Evolutionary conservation across 2,888 invertebrate genomes (phyloP), one percentile per base, ranked within the genome.

Genomic region (Tolmerus cingulatus): DNA sequence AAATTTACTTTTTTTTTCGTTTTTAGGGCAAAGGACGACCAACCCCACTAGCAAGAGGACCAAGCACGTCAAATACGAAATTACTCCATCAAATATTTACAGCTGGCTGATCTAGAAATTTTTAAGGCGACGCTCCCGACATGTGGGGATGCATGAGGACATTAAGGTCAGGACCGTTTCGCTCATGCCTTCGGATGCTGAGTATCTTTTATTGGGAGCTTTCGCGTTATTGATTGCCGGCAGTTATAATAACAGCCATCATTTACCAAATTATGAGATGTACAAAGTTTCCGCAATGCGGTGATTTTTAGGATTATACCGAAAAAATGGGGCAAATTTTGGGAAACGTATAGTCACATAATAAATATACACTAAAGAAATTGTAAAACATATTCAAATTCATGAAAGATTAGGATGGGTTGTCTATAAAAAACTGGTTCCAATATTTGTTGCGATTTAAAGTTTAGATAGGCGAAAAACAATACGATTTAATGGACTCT

Each of bases 41-140:
- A 27, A 66, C 66, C 66, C 19, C 66, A 77, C 77, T 76, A 16
- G 79, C 12, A 40, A 40, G 40, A 34, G 23, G 66, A 14, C 8
- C 81, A 74, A 43, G 66, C 51, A 86, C 46, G 89, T 86, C 85
- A 84, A 88, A 89, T 89, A 88, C 89, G 89, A 89, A 89, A 89
- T 89, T 89, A 89, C 89, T 88, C 89, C 87, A 89, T 89, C 89
- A 89, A 89, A 89, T 89, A 89, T 89, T 89, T 89, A 89, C 89
- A 89, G 89, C 89, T 89, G 89, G 89, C 88, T 89, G 89, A 89
- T 88, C 88, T 89, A 88, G 88, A 87, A 74, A 87, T 88, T 89
- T 89, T 84, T 66, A 66, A 19, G 66, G 66, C 66, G 23, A 66
- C 66, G 23, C 16, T 66, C 19, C 66, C 66, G 66, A 27, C 9